Percentiles rank a stretch among this genome's conserved stretches.
phyloP scores from a whole-genome alignment of 1,140 invertebrate species.

The Choristoneura fumiferana region DNA sequence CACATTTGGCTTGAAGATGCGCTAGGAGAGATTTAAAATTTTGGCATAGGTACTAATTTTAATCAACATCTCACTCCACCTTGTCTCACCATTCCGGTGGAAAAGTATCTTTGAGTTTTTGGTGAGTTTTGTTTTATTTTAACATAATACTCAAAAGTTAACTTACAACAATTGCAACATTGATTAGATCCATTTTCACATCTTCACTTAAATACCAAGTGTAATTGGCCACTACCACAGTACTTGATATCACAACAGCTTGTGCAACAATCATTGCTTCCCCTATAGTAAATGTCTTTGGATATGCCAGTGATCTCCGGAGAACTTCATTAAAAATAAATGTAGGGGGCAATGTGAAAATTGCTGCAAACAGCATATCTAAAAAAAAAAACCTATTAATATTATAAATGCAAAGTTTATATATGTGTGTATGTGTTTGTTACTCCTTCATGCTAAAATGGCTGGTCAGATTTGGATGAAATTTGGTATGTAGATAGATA shows the following conservation, averaged over 20 bases:
- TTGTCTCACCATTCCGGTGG: too few relatives aligned
- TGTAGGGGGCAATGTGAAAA: slow-evolving; percentile 33
- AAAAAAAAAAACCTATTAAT: slow-evolving; percentile 30
- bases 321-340: slow-evolving; percentile 42
- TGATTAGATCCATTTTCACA: slow-evolving; percentile 43
- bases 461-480: too few relatives aligned
- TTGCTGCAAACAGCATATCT: slow-evolving; percentile 46
- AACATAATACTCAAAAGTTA: slow-evolving; percentile 11
- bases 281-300: slow-evolving; percentile 62
- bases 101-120: too few relatives aligned
- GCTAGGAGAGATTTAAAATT: too few relatives aligned
- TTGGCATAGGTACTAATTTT: too few relatives aligned
- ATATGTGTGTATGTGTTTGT: too few relatives aligned
- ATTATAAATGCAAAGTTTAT: too few relatives aligned
- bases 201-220: slow-evolving; percentile 32
- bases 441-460: too few relatives aligned
- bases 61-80: too few relatives aligned
- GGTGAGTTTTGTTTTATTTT: too few relatives aligned
- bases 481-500: too few relatives aligned
- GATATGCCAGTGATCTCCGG: slow-evolving; percentile 35
- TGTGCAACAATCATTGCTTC: slow-evolving; percentile 60
- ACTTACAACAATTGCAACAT: slow-evolving; percentile 57
- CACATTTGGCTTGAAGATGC: too few relatives aligned
- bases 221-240: slow-evolving; percentile 30
- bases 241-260: slow-evolving; percentile 36